Evolutionary conservation across 2,888 invertebrate species (phyloP), one percentile per base, ranked within the genome.

Genomic region (Leptopilina drosophilae): DNA sequence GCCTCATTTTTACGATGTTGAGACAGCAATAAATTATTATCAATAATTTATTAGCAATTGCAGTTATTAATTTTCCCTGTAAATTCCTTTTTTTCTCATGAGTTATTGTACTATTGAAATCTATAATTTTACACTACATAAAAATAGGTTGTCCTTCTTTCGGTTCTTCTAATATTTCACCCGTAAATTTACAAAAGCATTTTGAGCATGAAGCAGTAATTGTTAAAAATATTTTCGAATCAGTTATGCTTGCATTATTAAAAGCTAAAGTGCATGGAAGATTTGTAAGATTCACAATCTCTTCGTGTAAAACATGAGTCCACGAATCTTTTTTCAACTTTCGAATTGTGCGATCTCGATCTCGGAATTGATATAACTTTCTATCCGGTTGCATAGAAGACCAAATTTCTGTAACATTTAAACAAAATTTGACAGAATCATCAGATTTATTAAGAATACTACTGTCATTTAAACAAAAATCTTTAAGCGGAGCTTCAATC

Each of bases 341-440:
- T 67, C 46, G 1, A 7, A 49, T 3, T 15, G 9, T 15, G 3
- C 66, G 20, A 11, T 67, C 46, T 15, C 66, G 9, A 8, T 66
- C n/a, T 67, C 9, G n/a, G 3, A 67, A 67, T 5, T 67, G 42
- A 9, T 46, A 8, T n/a, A 66, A 7, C 0, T n/a, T 8, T 0
- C 11, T 46, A 46, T 20, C 46, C 7, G 46, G 46, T 67, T 15
- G n/a, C 11, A 67, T 14, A 15, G 46, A 46, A 12, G 11, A 15
- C 15, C 66, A 67, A 15, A 67, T 67, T 67, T 67, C 15, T 15
- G 66, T 66, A 1, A 66, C 46, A 8, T 66, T 42, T 46, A 67
- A 15, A 1, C 46, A 7, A 46, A 67, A 67, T 11, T 67, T 46
- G 0, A 7, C 1, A 2, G 8, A n/a, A 8, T 12, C 9, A 15